These are phyloP conservation scores for Rhizomys pruinosus DNA, from an alignment of 2,113 vertebrate species.

Conservation along the genomic window DNA sequence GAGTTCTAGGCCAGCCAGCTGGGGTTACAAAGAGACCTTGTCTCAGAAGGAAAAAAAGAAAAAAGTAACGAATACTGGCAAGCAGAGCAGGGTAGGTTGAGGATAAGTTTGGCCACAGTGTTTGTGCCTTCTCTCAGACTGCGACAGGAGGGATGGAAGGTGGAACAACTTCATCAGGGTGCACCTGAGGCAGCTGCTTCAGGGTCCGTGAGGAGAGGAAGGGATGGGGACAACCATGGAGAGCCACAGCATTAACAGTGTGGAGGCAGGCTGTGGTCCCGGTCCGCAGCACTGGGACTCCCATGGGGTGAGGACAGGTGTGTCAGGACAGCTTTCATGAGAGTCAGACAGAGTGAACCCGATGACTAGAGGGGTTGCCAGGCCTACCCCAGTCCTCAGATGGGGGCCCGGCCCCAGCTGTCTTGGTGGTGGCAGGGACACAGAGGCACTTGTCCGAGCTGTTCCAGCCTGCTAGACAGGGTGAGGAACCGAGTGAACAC, in stretches of 20 bases:
- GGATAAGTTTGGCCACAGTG: not conserved
- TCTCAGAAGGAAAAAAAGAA: no score
- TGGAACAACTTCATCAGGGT: slow-evolving; percentile 33
- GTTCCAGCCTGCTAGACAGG: not conserved
- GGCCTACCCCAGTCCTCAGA: not conserved
- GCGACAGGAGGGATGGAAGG: not conserved
- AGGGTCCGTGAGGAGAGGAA: not conserved
- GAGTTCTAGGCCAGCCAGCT: no score
- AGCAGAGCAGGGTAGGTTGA: not conserved
- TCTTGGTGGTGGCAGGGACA: not conserved
- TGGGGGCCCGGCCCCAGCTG: not conserved
- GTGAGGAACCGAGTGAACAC: not conserved
- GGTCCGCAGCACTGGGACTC: not conserved
- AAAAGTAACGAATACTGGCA: no score
- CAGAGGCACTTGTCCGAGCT: not conserved
- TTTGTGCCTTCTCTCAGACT: not conserved
- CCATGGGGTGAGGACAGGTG: not conserved
- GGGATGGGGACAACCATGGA: not conserved
- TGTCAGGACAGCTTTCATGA: not conserved
- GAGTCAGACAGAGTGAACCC: not conserved
- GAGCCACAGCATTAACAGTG: no score
- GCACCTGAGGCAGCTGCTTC: not conserved
- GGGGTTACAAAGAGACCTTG: no score
- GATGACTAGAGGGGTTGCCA: not conserved
- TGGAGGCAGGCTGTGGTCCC: not conserved